These are phyloP conservation scores for Papilio elwesi DNA, from an alignment of 2,888 invertebrate species.

Conservation along the genomic window DNA sequence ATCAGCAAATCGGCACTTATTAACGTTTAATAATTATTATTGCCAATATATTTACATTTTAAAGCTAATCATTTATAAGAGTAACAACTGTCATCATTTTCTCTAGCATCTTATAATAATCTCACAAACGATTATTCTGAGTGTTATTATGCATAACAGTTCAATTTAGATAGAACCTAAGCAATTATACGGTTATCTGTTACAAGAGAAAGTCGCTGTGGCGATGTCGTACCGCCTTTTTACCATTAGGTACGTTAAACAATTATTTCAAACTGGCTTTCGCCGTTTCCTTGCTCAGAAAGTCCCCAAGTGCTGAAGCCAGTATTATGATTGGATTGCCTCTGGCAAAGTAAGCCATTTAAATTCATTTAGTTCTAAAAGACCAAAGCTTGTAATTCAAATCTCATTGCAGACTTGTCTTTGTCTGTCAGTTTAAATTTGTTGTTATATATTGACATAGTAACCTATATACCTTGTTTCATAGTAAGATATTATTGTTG, in stretches of 20 bases:
- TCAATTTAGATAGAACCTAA: slow-evolving; percentile 31
- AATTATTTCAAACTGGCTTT: slow-evolving; percentile 35
- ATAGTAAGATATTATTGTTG: no score
- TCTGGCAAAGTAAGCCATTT: background rate
- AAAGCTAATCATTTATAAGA: background rate
- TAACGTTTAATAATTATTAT: background rate
- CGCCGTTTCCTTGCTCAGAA: slow-evolving; percentile 12
- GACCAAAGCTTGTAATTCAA: background rate
- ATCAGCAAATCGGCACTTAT: background rate
- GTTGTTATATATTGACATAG: background rate
- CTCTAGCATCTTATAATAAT: background rate
- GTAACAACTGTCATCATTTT: background rate
- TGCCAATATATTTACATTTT: background rate
- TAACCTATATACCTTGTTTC: no score
- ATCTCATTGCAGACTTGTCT: background rate
- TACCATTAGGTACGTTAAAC: slow-evolving; percentile 29
- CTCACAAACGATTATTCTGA: background rate
- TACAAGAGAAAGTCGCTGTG: slow-evolving; percentile 34
- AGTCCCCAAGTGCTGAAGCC: background rate
- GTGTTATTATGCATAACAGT: slow-evolving; percentile 11
- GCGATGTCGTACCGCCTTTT: slow-evolving; percentile 18
- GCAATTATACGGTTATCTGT: slow-evolving; percentile 36
- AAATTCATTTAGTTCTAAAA: background rate
- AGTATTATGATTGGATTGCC: background rate
- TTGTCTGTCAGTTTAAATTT: background rate